Evolutionary conservation across 2,888 invertebrate genomes (phyloP), one percentile per base, ranked within the genome.

Genomic region (Xestia sexstrigata): DNA sequence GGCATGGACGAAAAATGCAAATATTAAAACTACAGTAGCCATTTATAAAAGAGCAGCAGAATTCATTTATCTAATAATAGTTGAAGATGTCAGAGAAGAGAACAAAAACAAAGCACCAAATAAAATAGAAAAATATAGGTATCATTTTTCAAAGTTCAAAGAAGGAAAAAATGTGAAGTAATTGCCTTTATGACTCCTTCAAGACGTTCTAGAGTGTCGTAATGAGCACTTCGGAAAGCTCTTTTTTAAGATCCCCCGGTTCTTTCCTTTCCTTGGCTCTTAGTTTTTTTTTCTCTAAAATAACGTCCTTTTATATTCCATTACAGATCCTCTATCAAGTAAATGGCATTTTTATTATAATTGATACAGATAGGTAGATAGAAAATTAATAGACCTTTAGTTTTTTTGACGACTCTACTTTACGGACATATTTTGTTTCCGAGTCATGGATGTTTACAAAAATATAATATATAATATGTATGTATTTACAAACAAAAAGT

Each of bases 161-260:
- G 88, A 88, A 87, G 88, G 88, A 88, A 90, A 90, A 90, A 80
- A 70, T 88, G 87, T 84, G 84, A 85, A 88, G 91, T 92, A 93
- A 93, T 93, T 93, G 91, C 92, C 90, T 91, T 92, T 92, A 93
- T 90, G 92, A 91, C 90, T 91, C 91, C 82, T 87, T 89, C 87
- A 88, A 87, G 90, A 89, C 90, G 86, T 90, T 87, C 87, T 88
- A 89, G 90, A 91, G 90, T 89, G 90, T 89, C 89, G 88, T 93
- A 93, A 93, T 93, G 93, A 94, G 91, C 91, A 90, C 91, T 93
- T 92, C 87, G 83, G 83, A 90, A 88, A 89, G 91, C 88, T 87
- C 87, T 92, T 90, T 92, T 91, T 87, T 75, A 87, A 90, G 89
- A 89, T 85, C 81, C 86, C 23, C 88, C 82, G 84, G 87, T 89